Conservation (phyloP, 2,888 invertebrate species). For the Panopea generosa region DNA sequence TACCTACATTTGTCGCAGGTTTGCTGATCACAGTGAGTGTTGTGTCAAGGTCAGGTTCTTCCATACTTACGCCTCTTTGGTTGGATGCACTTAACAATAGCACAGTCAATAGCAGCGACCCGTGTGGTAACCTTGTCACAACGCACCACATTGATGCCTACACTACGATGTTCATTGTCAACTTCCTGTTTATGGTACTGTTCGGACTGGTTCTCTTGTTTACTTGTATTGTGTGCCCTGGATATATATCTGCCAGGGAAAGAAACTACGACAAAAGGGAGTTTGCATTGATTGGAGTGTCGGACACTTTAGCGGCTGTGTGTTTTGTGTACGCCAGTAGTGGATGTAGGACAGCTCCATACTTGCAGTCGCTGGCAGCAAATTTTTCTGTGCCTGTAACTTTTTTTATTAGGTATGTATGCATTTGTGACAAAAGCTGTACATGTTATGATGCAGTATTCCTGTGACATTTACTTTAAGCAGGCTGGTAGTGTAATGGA, state of each 20-base stretch:
- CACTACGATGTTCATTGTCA: constrained; percentile 61
- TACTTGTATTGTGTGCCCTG: constrained; percentile 43
- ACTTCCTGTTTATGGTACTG: constrained; percentile 44
- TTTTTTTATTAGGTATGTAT: constrained; percentile 70
- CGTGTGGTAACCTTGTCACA: constrained; percentile 12
- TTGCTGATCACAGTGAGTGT: constrained; percentile 22
- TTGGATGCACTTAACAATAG: constrained; percentile 48
- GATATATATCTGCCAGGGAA: constrained; percentile 50
- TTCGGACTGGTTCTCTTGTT: constrained; percentile 55
- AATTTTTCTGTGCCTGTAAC: constrained; percentile 76
- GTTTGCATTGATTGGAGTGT: constrained; percentile 69
- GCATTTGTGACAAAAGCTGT: background rate
- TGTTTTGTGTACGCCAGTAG: constrained; percentile 72
- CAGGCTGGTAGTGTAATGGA: background rate
- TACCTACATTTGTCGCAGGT: background rate
- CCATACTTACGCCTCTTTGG: constrained; percentile 68
- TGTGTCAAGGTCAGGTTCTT: constrained; percentile 48
- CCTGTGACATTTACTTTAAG: background rate
- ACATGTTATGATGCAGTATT: background rate
- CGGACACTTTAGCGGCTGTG: constrained; percentile 69
- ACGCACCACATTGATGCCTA: constrained; percentile 56
- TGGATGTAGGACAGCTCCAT: constrained; percentile 76
- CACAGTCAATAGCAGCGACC: constrained; percentile 22
- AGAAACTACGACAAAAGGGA: constrained; percentile 61
- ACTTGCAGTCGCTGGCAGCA: constrained; percentile 72